Evolutionary conservation across 2,113 vertebrate species (phyloP).

Genomic region (Megaleporinus macrocephalus): DNA sequence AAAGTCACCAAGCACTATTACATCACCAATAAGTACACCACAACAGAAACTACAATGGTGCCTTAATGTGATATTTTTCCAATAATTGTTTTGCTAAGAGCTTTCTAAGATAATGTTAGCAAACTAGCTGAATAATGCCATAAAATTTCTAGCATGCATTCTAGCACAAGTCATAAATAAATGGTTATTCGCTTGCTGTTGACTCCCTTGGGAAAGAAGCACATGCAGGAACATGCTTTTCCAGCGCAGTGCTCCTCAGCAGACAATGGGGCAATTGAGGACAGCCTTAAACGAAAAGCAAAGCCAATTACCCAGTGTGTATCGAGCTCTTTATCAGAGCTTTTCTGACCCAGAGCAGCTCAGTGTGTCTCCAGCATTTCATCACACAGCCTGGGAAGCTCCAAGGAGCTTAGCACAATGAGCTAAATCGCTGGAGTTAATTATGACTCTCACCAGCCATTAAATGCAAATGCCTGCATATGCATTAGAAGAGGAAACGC

Average conservation of each 20-base stretch:
- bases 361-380: not conserved
- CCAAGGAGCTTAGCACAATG: not conserved
- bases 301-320: not conserved
- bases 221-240: not conserved
- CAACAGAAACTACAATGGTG: too few species aligned
- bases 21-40: too few species aligned
- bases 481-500: not conserved
- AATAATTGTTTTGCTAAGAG: too few species aligned
- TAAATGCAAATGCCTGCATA: not conserved
- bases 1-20: too few species aligned
- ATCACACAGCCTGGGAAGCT: not conserved
- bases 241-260: not conserved
- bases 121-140: too few species aligned
- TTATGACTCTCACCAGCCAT: not conserved
- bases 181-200: too few species aligned
- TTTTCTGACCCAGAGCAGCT: not conserved
- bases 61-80: too few species aligned
- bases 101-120: too few species aligned
- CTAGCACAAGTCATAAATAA: too few species aligned
- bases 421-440: not conserved
- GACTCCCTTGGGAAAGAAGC: not conserved
- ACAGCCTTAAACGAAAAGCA: not conserved
- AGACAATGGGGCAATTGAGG: not conserved
- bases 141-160: too few species aligned
- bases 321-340: not conserved